Conservation (phyloP, 1,140 invertebrate species). For the Choristoneura fumiferana region DNA sequence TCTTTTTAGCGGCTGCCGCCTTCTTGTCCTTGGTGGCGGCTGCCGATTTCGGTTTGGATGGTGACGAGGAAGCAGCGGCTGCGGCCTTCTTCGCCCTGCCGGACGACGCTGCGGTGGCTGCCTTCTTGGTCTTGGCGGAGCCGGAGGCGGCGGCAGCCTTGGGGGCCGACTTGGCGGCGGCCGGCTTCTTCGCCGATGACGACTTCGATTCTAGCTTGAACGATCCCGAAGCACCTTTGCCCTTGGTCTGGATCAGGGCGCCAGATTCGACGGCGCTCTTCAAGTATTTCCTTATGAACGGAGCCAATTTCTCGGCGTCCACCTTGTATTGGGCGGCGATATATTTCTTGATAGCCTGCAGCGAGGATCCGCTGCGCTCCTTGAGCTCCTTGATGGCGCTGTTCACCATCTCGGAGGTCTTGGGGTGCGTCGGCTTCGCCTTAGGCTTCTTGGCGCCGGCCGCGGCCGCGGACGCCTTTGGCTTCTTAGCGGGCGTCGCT, state of each 20-base stretch:
- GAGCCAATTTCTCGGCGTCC: too few relatives aligned
- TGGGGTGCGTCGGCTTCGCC: too few relatives aligned
- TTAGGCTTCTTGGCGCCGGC: too few relatives aligned
- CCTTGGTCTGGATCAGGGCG: constrained; percentile 80
- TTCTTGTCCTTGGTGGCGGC: constrained; percentile 28
- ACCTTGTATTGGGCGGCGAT: too few relatives aligned
- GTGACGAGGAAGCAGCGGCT: constrained; percentile 1
- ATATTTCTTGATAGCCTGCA: too few relatives aligned
- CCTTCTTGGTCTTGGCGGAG: constrained; percentile 30
- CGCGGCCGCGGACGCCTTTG: too few relatives aligned
- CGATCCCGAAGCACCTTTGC: constrained; percentile 81
- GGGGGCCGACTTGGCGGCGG: constrained; percentile 23
- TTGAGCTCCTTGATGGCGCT: too few relatives aligned
- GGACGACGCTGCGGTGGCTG: constrained; percentile 15
- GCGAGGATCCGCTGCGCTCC: too few relatives aligned
- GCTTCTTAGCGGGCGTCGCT: too few relatives aligned
- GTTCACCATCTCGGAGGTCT: too few relatives aligned
- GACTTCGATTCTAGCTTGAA: constrained; percentile 77
- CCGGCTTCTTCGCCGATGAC: constrained; percentile 34
- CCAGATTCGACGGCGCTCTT: constrained; percentile 79
- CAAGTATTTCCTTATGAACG: constrained; percentile 82
- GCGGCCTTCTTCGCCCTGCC: constrained; percentile 2
- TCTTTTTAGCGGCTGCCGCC: constrained; percentile 29
- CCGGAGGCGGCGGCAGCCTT: constrained; percentile 22
- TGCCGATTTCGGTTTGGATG: constrained; percentile 20